phyloP scores from a whole-genome alignment of 2,113 vertebrate genomes.

The Xyrauchen texanus region DNA sequence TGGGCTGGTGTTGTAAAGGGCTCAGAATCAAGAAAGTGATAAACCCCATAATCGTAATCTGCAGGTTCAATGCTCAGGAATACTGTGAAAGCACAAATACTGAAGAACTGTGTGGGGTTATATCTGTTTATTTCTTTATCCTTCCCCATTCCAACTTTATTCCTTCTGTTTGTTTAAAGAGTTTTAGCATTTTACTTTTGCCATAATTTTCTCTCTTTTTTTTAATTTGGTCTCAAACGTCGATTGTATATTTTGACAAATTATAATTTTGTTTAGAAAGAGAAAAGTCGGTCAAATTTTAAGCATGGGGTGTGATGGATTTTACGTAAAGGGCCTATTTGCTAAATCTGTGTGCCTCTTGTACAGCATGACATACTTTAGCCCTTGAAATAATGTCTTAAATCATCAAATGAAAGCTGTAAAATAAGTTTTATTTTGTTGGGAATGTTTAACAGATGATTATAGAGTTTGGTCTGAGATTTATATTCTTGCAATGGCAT shows the following conservation, averaged over 20 bases:
- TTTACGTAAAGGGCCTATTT: slow-evolving; percentile 1
- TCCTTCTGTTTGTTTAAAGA: no score
- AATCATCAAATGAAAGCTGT: slow-evolving; percentile 9
- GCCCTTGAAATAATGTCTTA: neutral
- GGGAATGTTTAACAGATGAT: neutral
- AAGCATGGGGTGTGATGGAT: neutral
- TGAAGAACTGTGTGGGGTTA: slow-evolving; percentile 1
- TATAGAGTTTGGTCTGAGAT: no score
- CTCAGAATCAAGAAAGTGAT: neutral
- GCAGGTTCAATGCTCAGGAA: slow-evolving; percentile 51
- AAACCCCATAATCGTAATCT: neutral
- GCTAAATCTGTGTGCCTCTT: neutral
- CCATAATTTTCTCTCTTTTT: neutral
- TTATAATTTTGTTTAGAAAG: neutral
- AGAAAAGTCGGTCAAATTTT: neutral
- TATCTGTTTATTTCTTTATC: neutral
- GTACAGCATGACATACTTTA: slow-evolving; percentile 21
- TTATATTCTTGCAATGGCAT: neutral
- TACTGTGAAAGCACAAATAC: slow-evolving; percentile 46
- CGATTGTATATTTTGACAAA: neutral
- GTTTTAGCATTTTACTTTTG: no score
- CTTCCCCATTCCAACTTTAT: no score
- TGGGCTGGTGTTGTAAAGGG: neutral
- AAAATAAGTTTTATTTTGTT: neutral
- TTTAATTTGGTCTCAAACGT: neutral